These are phyloP conservation scores for Cantharis rufa DNA, from an alignment of 2,888 invertebrate genomes.

Conservation along the genomic window DNA sequence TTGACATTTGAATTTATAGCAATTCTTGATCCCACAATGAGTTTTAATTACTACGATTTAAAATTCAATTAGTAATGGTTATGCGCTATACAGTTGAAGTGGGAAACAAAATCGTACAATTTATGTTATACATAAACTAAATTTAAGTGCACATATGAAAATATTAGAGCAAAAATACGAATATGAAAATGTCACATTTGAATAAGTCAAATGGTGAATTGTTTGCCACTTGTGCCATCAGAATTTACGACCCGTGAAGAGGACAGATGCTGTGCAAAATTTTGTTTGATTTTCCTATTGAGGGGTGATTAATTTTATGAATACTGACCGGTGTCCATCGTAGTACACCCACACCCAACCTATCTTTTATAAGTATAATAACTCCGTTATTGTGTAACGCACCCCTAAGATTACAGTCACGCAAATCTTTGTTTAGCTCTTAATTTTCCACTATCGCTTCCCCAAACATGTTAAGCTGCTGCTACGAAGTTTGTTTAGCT, in stretches of 20 bases:
- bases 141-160: conserved; percentile 44
- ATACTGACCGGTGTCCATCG: conserved; percentile 51
- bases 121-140: conserved; percentile 43
- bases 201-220: conserved; percentile 42
- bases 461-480: neutral
- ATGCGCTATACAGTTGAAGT: neutral
- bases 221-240: conserved; percentile 15
- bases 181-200: conserved; percentile 52
- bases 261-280: conserved; percentile 48
- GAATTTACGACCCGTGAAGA: conserved; percentile 48
- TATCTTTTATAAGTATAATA: neutral
- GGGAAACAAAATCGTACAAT: conserved; percentile 2
- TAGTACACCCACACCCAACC: neutral
- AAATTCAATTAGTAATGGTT: conserved; percentile 24
- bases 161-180: conserved; percentile 46
- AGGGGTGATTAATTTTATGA: conserved; percentile 44
- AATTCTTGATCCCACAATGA: conserved; percentile 16
- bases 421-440: neutral
- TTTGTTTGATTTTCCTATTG: conserved; percentile 43
- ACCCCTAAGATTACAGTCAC: neutral
- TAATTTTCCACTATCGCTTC: neutral
- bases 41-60: conserved; percentile 26
- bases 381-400: neutral
- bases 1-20: conserved; percentile 30
- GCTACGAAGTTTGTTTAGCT: neutral